Base-by-base conservation (phyloP, 2,888 invertebrate genomes). In the Protodeltote pygarga region DNA sequence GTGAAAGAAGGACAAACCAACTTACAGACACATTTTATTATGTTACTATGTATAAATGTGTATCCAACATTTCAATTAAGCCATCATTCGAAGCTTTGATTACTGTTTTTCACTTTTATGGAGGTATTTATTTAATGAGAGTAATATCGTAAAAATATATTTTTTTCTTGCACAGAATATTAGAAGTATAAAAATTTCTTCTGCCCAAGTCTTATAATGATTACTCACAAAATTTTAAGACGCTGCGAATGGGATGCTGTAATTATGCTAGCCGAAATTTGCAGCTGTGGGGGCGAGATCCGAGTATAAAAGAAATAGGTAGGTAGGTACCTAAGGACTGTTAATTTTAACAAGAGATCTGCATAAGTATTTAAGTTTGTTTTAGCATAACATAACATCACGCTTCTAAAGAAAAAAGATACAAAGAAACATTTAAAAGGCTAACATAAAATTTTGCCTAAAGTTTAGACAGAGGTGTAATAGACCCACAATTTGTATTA, bases 131-230 rank as follows among this genome's bases (percentile, higher is more conserved):
- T 42, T 17, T 64, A 64, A 64, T 59, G 63, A 54, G 59, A 28
- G 47, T 65, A 42, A 62, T 54, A 35, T 59, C 65, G 54, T 65
- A 65, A 65, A 64, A 62, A 23, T 32, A 40, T 44, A 51, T 61
- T 60, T 65, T 63, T 54, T 33, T 40, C 38, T 32, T 21, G 13
- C 19, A n/a, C n/a, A n/a, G n/a, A n/a, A n/a, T 44, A 32, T 47
- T 52, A 53, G n/a, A n/a, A 53, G 45, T 49, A 31, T 38, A 15
- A 62, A 65, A 47, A 20, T 14, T 29, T 17, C 20, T 29, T 21
- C 37, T 28, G 40, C 17, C 39, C 46, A 58, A 51, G 59, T 38
- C 21, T 38, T 46, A 44, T 65, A 63, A 63, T 65, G 60, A 34
- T 47, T 47, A 16, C 21, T 17, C 11, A 19, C 24, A 28, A 51